phyloP scores from a whole-genome alignment of 2,888 invertebrate genomes.

The Achlya flavicornis region DNA sequence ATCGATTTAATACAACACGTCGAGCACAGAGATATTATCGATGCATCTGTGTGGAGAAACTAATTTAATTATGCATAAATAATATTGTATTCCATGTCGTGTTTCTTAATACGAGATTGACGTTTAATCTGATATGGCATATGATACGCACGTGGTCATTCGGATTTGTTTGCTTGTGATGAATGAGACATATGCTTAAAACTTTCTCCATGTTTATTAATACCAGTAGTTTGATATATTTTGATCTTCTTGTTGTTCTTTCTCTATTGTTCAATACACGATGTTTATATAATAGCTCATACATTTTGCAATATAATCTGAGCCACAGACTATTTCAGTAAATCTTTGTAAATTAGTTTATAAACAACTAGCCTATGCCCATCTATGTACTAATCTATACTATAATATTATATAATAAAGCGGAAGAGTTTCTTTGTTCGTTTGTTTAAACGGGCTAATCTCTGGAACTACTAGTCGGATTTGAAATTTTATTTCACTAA shows the following conservation, averaged over 20 bases:
- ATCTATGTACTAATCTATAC: too few species aligned
- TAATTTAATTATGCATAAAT: constrained; percentile 14
- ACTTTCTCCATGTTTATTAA: constrained; percentile 1
- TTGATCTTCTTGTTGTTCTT: background rate
- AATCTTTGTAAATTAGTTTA: too few species aligned
- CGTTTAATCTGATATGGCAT: constrained; percentile 12
- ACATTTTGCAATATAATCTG: background rate
- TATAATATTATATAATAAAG: too few species aligned
- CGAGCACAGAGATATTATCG: constrained; percentile 5
- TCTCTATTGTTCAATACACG: background rate
- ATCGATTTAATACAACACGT: constrained; percentile 8
- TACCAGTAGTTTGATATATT: background rate
- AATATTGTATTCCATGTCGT: constrained; percentile 11
- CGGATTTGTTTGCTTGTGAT: background rate
- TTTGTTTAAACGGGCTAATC: too few species aligned
- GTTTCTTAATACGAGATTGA: constrained; percentile 14
- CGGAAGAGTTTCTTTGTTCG: too few species aligned
- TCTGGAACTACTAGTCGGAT: too few species aligned
- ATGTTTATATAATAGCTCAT: background rate
- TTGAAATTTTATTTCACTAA: too few species aligned
- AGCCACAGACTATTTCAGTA: too few species aligned
- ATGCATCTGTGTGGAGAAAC: background rate
- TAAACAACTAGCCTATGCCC: too few species aligned
- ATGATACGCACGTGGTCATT: constrained; percentile 3
- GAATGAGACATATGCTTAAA: background rate